A percentile compares a stretch with the other conserved stretches of the same genome.
phyloP scores from a whole-genome alignment of 2,797 vertebrate species.

The Enteromius fasciolatus region DNA sequence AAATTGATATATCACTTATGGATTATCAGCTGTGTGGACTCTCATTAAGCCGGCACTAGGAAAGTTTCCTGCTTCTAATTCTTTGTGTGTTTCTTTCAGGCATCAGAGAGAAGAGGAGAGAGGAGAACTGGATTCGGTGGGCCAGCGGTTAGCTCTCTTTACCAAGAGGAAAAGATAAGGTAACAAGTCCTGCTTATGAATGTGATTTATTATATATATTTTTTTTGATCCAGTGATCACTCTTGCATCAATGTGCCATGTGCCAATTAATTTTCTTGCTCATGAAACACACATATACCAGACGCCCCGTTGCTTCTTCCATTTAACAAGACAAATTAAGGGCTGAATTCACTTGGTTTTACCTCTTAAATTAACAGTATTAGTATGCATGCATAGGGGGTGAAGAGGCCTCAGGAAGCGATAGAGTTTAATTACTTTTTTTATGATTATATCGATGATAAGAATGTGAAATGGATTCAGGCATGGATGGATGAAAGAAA shows the following conservation, averaged over 20 bases:
- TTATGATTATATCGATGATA: constrained; percentile 39
- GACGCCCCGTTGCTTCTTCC: not conserved
- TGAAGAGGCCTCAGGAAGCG: constrained; percentile 21
- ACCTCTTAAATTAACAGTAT: constrained; percentile 45
- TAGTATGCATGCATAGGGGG: constrained; percentile 43
- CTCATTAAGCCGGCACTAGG: constrained; percentile 42
- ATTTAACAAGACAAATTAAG: constrained; percentile 26
- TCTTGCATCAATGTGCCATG: constrained; percentile 14
- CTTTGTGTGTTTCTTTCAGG: constrained; percentile 54
- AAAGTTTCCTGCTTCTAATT: constrained; percentile 43
- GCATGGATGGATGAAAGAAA: constrained; percentile 24
- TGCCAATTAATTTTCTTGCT: constrained; percentile 35
- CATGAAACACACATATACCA: not conserved
- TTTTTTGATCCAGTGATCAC: constrained; percentile 23
- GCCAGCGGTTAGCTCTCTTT: constrained; percentile 91
- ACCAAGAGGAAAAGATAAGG: constrained; percentile 97
- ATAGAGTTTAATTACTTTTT: constrained; percentile 42
- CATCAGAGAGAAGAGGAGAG: constrained; percentile 82
- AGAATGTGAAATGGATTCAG: constrained; percentile 32
- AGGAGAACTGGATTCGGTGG: constrained; percentile 86
- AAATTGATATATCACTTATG: not conserved
- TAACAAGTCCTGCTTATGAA: constrained; percentile 65
- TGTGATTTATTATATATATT: constrained; percentile 3
- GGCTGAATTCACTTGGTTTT: constrained; percentile 36
- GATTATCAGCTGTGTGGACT: not conserved